Evolutionary conservation across 2,113 vertebrate genomes (phyloP).

Genomic region (Salvator merianae): DNA sequence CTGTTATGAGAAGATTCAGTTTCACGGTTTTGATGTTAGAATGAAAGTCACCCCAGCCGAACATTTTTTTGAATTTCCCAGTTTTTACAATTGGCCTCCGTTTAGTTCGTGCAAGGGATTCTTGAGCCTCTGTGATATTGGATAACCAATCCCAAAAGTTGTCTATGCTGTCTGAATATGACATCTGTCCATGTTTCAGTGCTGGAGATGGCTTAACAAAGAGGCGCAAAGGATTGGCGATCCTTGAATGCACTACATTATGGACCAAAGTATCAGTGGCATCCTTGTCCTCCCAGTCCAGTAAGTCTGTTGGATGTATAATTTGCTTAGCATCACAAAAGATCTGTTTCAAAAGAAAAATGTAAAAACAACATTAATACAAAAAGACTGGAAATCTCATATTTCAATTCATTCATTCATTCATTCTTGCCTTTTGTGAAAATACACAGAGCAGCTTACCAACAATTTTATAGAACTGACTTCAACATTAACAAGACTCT

Average conservation of each 20-base stretch:
- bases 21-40: conserved; percentile 99
- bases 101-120: conserved; percentile 92
- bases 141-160: conserved; percentile 98
- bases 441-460: neutral
- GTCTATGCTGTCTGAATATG: conserved; percentile 89
- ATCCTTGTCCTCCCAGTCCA: conserved; percentile 88
- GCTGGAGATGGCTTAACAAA: conserved; percentile 88
- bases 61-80: conserved; percentile 99
- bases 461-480: neutral
- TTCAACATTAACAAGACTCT: neutral
- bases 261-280: conserved; percentile 81
- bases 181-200: conserved; percentile 84
- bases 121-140: conserved; percentile 92
- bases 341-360: conserved; percentile 77
- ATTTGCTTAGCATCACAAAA: conserved; percentile 79
- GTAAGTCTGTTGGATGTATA: conserved; percentile 75
- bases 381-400: neutral
- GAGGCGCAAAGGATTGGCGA: conserved; percentile 90
- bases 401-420: neutral
- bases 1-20: conserved; percentile 97
- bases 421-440: neutral
- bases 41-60: conserved; percentile 99
- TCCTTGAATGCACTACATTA: conserved; percentile 81
- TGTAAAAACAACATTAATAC: conserved; percentile 9
- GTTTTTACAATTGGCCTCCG: conserved; percentile 98